A percentile compares a stretch with the other conserved stretches of the same genome.
These are phyloP conservation scores for Dendrolimus punctatus DNA, from an alignment of 1,140 invertebrate species.

Conservation along the genomic window DNA sequence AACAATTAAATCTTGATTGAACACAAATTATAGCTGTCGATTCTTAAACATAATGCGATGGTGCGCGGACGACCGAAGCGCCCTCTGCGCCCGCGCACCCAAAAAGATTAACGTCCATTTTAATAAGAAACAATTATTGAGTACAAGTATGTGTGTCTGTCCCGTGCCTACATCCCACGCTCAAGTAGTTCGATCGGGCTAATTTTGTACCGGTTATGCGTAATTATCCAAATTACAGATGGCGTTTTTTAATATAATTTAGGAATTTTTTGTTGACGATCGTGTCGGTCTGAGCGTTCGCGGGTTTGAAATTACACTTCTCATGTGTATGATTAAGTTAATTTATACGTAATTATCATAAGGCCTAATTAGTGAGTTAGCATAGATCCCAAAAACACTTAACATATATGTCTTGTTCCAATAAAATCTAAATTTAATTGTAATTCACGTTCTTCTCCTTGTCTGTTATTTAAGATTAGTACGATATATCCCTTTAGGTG, in stretches of 20 bases:
- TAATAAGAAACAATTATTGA: conserved; percentile 69
- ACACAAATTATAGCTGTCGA: conserved; percentile 72
- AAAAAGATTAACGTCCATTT: conserved; percentile 68
- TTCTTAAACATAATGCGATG: conserved; percentile 68
- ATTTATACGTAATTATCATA: no score
- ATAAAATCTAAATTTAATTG: no score
- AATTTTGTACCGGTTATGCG: conserved; percentile 46
- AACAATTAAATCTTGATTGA: conserved; percentile 73
- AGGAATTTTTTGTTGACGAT: conserved; percentile 38
- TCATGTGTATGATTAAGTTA: no score
- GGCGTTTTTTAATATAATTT: conserved; percentile 50
- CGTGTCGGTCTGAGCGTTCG: conserved; percentile 2
- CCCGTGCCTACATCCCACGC: conserved; percentile 65
- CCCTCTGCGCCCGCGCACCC: conserved; percentile 28
- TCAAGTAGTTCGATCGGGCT: conserved; percentile 54
- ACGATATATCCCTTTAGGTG: no score
- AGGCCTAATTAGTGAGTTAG: no score
- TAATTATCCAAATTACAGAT: conserved; percentile 67
- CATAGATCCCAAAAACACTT: no score
- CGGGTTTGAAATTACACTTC: neutral
- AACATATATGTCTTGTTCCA: no score
- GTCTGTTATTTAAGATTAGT: no score
- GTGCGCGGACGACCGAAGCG: conserved; percentile 45
- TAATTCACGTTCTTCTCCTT: no score
- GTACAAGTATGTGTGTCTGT: conserved; percentile 50